A percentile compares a stretch with the other conserved stretches of the same genome.
Conservation (phyloP, 2,888 invertebrate species). For the Holacanthella duospinosa region DNA sequence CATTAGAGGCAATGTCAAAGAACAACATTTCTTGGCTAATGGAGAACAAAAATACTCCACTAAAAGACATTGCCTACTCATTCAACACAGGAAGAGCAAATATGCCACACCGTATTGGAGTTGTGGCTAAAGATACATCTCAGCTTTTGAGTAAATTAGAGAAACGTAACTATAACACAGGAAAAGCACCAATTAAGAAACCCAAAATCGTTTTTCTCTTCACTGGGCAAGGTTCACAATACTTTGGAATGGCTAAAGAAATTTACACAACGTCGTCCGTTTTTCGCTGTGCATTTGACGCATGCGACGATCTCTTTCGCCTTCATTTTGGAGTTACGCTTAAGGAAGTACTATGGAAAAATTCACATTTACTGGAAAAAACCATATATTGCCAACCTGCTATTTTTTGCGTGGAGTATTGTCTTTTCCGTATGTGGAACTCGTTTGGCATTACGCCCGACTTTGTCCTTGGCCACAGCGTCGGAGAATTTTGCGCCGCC, state of each 20-base stretch:
- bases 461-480: slow-evolving; percentile 25
- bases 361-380: slow-evolving; percentile 7
- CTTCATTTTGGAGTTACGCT: slow-evolving; percentile 11
- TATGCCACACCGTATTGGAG: too few relatives aligned
- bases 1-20: background rate
- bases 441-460: slow-evolving; percentile 22
- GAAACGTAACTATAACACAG: background rate
- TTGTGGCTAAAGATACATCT: background rate
- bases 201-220: slow-evolving; percentile 18
- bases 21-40: slow-evolving; percentile 4
- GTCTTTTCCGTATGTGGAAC: slow-evolving; percentile 18
- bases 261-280: background rate
- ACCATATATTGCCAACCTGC: slow-evolving; percentile 27
- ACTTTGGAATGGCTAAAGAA: too few relatives aligned
- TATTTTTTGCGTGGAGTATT: slow-evolving; percentile 27
- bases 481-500: slow-evolving; percentile 25
- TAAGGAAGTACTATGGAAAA: slow-evolving; percentile 16
- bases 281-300: background rate
- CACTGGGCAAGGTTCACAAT: too few relatives aligned
- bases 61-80: slow-evolving; percentile 8
- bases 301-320: slow-evolving; percentile 11
- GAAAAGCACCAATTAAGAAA: background rate
- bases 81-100: background rate
- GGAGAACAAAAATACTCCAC: background rate
- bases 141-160: background rate